Base-by-base conservation (phyloP, 2,888 invertebrate species). In the Monopis laevigella region DNA sequence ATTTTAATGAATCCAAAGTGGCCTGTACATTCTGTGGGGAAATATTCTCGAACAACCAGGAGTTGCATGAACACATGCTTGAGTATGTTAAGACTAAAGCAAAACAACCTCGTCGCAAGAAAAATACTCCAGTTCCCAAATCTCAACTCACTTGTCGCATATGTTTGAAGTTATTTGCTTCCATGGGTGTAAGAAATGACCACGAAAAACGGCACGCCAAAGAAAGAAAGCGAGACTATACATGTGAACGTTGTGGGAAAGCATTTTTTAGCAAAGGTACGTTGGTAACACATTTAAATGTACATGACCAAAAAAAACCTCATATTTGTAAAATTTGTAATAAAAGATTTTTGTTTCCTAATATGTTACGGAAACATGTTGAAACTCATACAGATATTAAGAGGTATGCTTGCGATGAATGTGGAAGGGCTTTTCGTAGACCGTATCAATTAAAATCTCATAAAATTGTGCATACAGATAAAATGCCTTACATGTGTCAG, bases 401-500 rank as follows among this genome's bases (percentile, higher is more conserved):
- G 27, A 77, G 77, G 0, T 78, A 62, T 40, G 68, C 77, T 0
- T 81, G 81, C 42, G 80, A 81, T 24, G 67, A 71, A 34, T 81
- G 81, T 5, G 78, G 77, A 0, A 50, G 75, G 0, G 68, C 71
- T 45, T 81, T 80, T 40, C 72, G 90, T 7, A 84, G 90, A 46
- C 84, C 88, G 40, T 88, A 89, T 27, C 89, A 90, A 12, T 65
- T 91, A 41, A 84, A 87, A 38, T 88, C 90, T 11, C 91, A 91
- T 56, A 86, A 86, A 55, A 84, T 91, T 21, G 87, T 89, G 10
- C 91, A 91, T 49, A 90, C 90, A 0, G 90, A 90, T 5, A 87
- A 87, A 1, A 89, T 89, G 88, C 91, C 92, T 1, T 88, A 87
- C 50, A 81, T 86, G 1, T 91, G 92, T 51, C 87, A 87, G 54